Evolutionary conservation across 1,140 invertebrate genomes (phyloP), one percentile per base, ranked within the genome.

Genomic region (Thrips palmi): DNA sequence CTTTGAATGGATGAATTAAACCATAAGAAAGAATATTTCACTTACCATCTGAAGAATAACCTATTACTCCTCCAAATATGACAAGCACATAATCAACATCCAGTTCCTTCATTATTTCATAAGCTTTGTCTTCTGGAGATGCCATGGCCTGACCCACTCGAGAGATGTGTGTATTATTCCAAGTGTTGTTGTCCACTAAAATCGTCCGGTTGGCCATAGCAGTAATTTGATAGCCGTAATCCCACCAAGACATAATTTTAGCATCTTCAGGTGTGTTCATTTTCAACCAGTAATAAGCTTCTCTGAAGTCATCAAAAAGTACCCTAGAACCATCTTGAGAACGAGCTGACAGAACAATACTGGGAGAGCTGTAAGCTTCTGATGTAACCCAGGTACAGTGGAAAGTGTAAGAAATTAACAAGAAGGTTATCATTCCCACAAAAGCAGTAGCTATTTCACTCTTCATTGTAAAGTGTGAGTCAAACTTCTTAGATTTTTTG

Each of bases 361-460:
- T 92, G 1, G 93, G 93, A 44, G 86, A 92, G 45, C 87, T 93
- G 66, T 97, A 97, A 2, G 92, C 92, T 62, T 96, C 89, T 4
- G 86, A 89, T n/a, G 92, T 97, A 1, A 97, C 92, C 92, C 92
- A 97, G n/a, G 87, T 93, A 59, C 91, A 97, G 57, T 97, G 93
- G 52, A 89, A 72, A 31, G 87, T 89, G 57, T 97, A 97, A 12
- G 83, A 85, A 17, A 89, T 69, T 21, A 97, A 69, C 52, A 97
- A 71, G 20, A 80, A 62, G 21, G 77, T 80, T 56, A 96, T 76
- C 40, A 94, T 65, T 11, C 67, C 63, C 15, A 96, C 74, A 61
- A 96, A 93, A 29, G 77, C 60, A 22, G 74, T 74, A 4, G 89
- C 85, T 47, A 91, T 76, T 67, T 93, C 82, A 52, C 77, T 86